Conservation (phyloP, 2,113 vertebrate species). For the Phaethon lepturus region DNA sequence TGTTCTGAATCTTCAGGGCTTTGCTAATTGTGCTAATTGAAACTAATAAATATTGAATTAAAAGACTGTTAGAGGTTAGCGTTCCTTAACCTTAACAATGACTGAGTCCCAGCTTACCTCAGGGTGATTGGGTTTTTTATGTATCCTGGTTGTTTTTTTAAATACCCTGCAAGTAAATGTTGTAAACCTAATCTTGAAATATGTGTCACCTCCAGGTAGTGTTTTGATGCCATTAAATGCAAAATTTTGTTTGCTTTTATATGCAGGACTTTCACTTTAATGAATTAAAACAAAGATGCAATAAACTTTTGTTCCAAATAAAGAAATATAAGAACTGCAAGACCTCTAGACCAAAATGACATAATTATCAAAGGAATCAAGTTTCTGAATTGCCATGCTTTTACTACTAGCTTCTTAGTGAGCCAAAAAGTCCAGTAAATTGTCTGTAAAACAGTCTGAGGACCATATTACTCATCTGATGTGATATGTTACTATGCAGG, state of each 20-base stretch:
- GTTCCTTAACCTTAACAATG: not conserved
- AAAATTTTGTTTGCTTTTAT: not conserved
- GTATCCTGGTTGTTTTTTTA: not conserved
- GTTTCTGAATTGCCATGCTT: not conserved
- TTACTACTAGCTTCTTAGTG: not conserved
- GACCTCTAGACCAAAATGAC: not conserved
- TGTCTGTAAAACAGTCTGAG: not conserved
- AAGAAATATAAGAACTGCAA: not conserved
- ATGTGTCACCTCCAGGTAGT: not conserved
- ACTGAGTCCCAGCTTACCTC: not conserved
- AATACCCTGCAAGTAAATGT: not conserved
- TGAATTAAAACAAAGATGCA: not conserved
- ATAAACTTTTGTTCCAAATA: not conserved
- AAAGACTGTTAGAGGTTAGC: not conserved
- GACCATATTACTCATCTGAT: not conserved
- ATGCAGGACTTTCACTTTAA: not conserved
- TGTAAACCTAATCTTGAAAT: not conserved
- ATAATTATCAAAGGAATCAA: not conserved
- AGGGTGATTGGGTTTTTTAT: not conserved
- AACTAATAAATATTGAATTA: not conserved
- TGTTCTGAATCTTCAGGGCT: not conserved
- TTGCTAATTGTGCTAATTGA: not conserved
- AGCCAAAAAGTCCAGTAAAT: not conserved
- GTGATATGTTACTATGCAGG: rapidly evolving
- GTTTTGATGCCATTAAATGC: not conserved